phyloP scores from a whole-genome alignment of 1,140 invertebrate species.

The Apis laboriosa region DNA sequence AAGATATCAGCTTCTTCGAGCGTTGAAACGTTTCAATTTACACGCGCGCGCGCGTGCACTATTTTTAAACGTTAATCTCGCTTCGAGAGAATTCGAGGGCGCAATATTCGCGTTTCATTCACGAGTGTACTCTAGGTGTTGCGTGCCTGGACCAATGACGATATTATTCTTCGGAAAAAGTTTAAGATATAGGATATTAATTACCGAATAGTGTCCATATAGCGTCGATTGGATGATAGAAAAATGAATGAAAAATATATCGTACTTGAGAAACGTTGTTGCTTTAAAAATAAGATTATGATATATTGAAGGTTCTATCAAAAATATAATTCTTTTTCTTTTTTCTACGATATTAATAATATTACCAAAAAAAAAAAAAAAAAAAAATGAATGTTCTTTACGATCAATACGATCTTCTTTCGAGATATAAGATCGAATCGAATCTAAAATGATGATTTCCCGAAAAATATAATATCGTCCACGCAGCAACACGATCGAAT shows the following conservation, averaged over 20 bases:
- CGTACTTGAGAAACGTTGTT: too few relatives aligned
- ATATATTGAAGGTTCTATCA: too few relatives aligned
- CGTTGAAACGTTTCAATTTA: not conserved
- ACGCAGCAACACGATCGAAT: constrained; percentile 8
- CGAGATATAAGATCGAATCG: too few relatives aligned
- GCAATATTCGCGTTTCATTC: not conserved
- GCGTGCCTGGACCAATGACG: not conserved
- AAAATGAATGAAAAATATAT: too few relatives aligned
- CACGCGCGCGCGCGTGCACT: not conserved
- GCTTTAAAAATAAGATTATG: too few relatives aligned
- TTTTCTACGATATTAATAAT: too few relatives aligned
- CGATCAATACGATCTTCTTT: too few relatives aligned
- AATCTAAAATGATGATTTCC: not conserved
- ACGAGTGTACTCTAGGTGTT: not conserved
- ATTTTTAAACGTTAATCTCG: not conserved
- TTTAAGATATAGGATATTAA: not conserved
- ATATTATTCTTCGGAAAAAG: not conserved
- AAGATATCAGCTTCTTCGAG: not conserved
- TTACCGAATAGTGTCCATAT: not conserved
- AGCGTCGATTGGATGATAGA: too few relatives aligned
- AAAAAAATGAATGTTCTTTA: not conserved
- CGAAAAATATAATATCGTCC: not conserved
- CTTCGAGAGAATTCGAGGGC: not conserved
- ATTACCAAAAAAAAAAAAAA: too few relatives aligned
- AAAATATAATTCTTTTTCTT: too few relatives aligned